Evolutionary conservation across 1,140 invertebrate genomes (phyloP), one percentile per base, ranked within the genome.

Genomic region (Eufriesea mexicana): DNA sequence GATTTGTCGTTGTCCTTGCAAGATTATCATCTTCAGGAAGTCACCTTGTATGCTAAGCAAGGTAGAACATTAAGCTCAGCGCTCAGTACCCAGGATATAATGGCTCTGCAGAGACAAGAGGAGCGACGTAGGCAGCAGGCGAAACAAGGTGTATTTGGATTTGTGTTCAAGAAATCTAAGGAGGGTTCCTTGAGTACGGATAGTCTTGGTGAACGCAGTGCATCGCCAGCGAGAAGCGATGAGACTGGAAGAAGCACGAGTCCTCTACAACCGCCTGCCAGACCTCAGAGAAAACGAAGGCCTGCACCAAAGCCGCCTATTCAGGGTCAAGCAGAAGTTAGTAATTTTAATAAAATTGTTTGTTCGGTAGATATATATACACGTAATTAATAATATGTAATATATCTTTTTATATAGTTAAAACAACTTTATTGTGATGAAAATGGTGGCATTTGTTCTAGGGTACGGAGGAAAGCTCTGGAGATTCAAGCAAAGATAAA

Each of bases 11-110:
- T 95, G 64, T 95, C 95, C 2, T 90, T 97, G 54, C 95, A 95
- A 59, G 96, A 97, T 86, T 96, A 96, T 87, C 95, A 95, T 80
- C 94, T 96, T 25, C 96, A 96, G 78, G 96, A 97, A 91, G 95
- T 97, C 25, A 95, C 95, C 54, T 91, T 96, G 28, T 96, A 96
- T 28, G 93, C 95, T 2, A 95, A 95, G 74, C 95, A 95, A 70
- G 93, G 92, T 23, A 91, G 92, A 42, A 91, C 91, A 20, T 88
- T 95, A 14, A 93, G 94, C n/a, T 94, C 95, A 23, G 93, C 95
- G 6, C 91, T 96, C 68, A 96, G 96, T 28, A 94, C 95, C 5
- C 95, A 95, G 79, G 96, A 96, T 90, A 96, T 96, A 86, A 95
- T 96, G 94, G 95, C 95, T 0, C 91, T 96, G 54, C 95, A 96